Conservation (phyloP, 2,113 vertebrate species). For the Etheostoma spectabile region DNA sequence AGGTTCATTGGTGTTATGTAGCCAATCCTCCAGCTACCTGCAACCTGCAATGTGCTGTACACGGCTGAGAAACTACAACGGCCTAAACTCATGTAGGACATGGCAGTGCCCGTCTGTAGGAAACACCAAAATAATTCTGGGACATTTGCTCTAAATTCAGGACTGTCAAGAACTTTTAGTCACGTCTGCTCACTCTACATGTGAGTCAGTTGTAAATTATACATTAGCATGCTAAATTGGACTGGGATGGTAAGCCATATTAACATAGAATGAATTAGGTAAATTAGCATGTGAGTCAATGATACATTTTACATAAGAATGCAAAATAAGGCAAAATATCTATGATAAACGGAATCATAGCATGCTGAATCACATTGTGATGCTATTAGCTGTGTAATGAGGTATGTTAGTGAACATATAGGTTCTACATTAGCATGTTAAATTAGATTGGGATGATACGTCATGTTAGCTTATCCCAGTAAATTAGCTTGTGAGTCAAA, state of each 20-base stretch:
- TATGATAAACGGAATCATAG: neutral
- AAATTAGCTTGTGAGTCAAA: slow-evolving; percentile 4
- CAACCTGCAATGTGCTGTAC: no score
- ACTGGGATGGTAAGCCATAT: neutral
- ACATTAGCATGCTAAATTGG: neutral
- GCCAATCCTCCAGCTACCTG: no score
- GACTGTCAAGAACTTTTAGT: no score
- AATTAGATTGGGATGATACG: neutral
- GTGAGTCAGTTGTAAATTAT: neutral
- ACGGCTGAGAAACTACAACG: no score
- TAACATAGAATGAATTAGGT: neutral
- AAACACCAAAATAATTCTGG: no score
- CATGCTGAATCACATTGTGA: neutral
- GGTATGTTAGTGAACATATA: neutral
- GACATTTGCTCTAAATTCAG: no score
- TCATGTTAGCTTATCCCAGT: neutral
- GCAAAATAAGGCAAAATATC: neutral
- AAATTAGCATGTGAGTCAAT: slow-evolving; percentile 11
- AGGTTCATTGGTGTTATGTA: no score
- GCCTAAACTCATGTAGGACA: no score
- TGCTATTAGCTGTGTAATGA: neutral
- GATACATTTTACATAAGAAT: neutral
- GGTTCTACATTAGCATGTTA: neutral
- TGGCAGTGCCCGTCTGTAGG: no score
- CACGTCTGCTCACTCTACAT: neutral